These are phyloP conservation scores for Gadopsis marmoratus DNA, from an alignment of 2,797 vertebrate genomes.

Conservation along the genomic window DNA sequence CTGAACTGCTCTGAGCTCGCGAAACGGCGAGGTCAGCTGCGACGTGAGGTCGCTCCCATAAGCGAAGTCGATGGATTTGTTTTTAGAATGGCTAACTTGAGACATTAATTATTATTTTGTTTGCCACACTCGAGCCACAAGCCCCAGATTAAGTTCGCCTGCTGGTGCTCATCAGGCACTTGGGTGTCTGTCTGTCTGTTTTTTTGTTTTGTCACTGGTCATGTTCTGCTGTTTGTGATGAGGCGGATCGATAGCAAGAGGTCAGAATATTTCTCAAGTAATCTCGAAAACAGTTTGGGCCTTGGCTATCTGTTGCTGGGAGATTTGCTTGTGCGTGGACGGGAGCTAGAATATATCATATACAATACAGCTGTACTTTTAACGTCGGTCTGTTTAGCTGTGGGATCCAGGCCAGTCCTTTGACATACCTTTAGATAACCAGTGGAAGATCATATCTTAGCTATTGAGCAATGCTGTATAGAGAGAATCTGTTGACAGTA, in stretches of 20 bases:
- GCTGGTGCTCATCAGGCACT: background rate
- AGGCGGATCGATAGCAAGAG: background rate
- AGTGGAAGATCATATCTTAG: conserved; percentile 3
- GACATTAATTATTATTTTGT: conserved; percentile 20
- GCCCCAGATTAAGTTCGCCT: conserved; percentile 24
- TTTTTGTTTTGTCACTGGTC: background rate
- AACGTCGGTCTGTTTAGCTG: background rate
- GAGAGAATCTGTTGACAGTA: background rate
- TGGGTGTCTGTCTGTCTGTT: background rate
- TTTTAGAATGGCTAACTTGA: background rate
- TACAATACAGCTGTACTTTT: background rate
- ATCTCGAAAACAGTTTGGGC: background rate
- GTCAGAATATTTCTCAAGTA: background rate
- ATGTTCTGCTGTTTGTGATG: background rate
- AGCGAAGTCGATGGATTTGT: too few relatives aligned
- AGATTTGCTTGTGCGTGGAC: background rate
- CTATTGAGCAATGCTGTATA: conserved; percentile 4
- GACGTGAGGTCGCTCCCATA: background rate
- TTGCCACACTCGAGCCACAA: conserved; percentile 8
- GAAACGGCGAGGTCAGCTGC: background rate
- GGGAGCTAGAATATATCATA: background rate
- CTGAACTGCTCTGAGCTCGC: background rate
- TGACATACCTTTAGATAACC: conserved; percentile 14
- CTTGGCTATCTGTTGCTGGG: background rate
- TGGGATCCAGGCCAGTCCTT: background rate